A percentile compares a stretch with the other conserved stretches of the same genome.
Conservation (phyloP, 2,888 invertebrate genomes). For the Diarsia mendica region DNA sequence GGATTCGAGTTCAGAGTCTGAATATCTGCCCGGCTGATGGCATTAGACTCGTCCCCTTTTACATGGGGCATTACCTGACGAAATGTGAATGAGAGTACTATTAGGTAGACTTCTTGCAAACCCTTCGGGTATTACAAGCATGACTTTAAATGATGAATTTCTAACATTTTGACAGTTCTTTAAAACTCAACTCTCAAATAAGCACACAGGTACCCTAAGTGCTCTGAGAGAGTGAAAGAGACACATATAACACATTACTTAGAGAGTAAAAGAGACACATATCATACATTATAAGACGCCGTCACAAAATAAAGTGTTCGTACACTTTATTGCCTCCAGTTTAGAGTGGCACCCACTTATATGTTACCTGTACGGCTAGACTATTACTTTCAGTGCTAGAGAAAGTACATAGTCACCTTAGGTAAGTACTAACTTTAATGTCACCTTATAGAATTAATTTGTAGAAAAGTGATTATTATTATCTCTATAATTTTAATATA, state of each 20-base stretch:
- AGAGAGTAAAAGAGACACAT: slow-evolving; percentile 31
- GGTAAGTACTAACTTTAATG: slow-evolving; percentile 25
- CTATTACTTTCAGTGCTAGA: slow-evolving; percentile 36
- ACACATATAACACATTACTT: slow-evolving; percentile 36
- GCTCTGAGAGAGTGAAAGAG: slow-evolving; percentile 24
- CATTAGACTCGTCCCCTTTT: too few species aligned
- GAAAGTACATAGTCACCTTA: slow-evolving; percentile 23
- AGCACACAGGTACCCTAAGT: slow-evolving; percentile 3
- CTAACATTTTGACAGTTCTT: background rate
- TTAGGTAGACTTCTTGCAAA: too few species aligned
- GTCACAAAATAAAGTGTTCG: slow-evolving; percentile 51
- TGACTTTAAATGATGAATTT: background rate
- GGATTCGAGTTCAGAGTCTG: too few species aligned
- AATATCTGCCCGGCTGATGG: too few species aligned
- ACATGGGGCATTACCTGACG: too few species aligned
- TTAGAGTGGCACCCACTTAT: slow-evolving; percentile 55
- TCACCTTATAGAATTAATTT: slow-evolving; percentile 4
- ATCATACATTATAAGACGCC: slow-evolving; percentile 35
- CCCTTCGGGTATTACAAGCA: background rate
- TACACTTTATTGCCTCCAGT: slow-evolving; percentile 50
- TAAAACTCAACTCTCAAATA: slow-evolving; percentile 8
- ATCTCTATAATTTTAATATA: too few species aligned
- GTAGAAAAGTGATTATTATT: background rate
- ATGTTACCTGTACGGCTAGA: slow-evolving; percentile 27
- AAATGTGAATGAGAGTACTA: too few species aligned